Evolutionary conservation across 2,888 invertebrate genomes (phyloP), one percentile per base, ranked within the genome.

Genomic region (Nymphalis urticae): DNA sequence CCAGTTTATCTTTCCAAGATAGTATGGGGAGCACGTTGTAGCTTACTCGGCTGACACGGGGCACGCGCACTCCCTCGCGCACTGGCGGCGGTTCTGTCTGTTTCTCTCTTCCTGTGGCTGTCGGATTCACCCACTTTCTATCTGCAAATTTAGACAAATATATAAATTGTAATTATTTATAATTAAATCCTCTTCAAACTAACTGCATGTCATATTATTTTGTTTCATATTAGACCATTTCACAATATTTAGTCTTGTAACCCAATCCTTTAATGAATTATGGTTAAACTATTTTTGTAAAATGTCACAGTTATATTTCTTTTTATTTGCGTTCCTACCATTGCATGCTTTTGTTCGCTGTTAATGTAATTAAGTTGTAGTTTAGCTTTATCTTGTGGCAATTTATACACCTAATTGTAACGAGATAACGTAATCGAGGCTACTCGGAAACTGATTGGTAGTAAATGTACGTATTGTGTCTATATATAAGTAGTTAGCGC

Each of bases 21-120:
- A 85, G 84, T 82, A 80, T 83, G 85, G 88, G 86, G 86, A 84
- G 90, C 90, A 92, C 92, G 82, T 85, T 72, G 76, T 78, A 82
- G 90, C 89, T 90, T 88, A 86, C 86, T 86, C 85, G 84, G 90
- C 90, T 89, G 81, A 86, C 89, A 87, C 87, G 86, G 88, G 87
- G 88, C 87, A 86, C 88, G 80, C 85, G 86, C 90, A 87, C 88
- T 75, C 78, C 84, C 86, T 84, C 87, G 88, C 89, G 90, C 91
- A 89, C 91, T 90, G 88, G 88, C 92, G 92, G 91, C 87, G 92
- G 92, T 86, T 89, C 90, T 92, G 92, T 92, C 93, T 93, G 93
- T 92, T 91, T 89, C 93, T 93, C 93, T 93, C 93, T 93, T 92
- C 90, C 93, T 93, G 93, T 93, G 93, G 92, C 89, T 86, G 90